These are phyloP conservation scores for Xenentodon cancila DNA, from an alignment of 2,797 vertebrate genomes.

Conservation along the genomic window DNA sequence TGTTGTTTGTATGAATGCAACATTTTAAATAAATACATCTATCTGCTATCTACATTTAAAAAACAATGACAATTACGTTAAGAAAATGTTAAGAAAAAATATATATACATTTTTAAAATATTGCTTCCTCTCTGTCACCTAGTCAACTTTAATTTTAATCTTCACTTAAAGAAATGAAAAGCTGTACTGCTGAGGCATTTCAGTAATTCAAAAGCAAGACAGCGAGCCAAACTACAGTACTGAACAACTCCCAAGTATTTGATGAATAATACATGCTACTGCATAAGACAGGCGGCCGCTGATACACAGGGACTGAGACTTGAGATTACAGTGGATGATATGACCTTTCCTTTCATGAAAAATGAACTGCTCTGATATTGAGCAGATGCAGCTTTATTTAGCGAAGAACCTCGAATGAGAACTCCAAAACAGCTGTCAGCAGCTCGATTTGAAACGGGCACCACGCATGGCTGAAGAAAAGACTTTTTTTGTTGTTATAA, in stretches of 20 bases:
- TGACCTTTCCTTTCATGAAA: constrained; percentile 84
- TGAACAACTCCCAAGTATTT: constrained; percentile 69
- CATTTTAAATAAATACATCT: too few relatives aligned
- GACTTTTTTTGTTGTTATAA: not conserved
- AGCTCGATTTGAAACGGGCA: constrained; percentile 12
- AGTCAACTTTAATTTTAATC: too few relatives aligned
- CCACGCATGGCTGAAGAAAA: constrained; percentile 16
- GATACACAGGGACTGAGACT: constrained; percentile 72
- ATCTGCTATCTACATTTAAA: not conserved
- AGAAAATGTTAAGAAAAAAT: too few relatives aligned
- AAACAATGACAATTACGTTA: not conserved
- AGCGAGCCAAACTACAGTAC: constrained; percentile 57
- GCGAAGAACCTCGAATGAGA: constrained; percentile 37
- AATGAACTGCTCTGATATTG: constrained; percentile 78
- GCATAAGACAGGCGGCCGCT: constrained; percentile 70
- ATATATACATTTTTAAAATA: too few relatives aligned
- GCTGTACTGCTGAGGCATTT: constrained; percentile 48
- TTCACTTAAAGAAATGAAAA: constrained; percentile 18
- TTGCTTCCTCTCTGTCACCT: too few relatives aligned
- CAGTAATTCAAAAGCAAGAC: constrained; percentile 74
- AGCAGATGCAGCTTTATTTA: constrained; percentile 81
- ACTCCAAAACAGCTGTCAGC: constrained; percentile 23
- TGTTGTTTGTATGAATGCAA: constrained; percentile 14
- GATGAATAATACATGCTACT: constrained; percentile 81
- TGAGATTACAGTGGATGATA: constrained; percentile 79